A percentile compares a stretch with the other conserved stretches of the same genome.
Conservation (phyloP, 2,113 vertebrate genomes). For the Dicrurus megarhynchus region DNA sequence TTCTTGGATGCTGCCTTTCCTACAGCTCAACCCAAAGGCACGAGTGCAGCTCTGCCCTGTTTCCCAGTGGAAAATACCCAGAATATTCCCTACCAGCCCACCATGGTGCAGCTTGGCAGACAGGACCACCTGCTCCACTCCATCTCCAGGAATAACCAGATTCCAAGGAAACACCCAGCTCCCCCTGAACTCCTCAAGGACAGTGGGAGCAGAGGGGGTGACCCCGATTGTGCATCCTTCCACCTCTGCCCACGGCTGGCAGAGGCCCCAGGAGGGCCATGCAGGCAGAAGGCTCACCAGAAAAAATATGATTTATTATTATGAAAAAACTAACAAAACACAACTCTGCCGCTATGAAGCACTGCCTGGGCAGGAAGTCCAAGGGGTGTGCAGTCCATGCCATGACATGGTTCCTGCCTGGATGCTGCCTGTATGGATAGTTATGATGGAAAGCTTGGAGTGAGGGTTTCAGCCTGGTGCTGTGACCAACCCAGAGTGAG, state of each 20-base stretch:
- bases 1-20: neutral
- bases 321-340: neutral
- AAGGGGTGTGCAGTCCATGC: rapidly evolving
- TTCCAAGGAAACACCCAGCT: neutral
- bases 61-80: neutral
- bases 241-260: neutral
- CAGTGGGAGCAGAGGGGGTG: neutral
- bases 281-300: neutral
- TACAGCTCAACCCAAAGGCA: neutral
- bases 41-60: neutral
- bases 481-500: rapidly evolving
- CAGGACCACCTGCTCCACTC: neutral
- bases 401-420: rapidly evolving
- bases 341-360: neutral
- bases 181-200: neutral
- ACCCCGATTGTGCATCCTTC: rapidly evolving
- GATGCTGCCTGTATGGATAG: neutral
- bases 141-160: neutral
- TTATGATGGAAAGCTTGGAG: rapidly evolving
- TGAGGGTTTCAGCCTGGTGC: neutral
- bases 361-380: neutral
- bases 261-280: neutral
- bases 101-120: neutral
- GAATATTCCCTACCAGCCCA: neutral
- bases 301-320: neutral